These are phyloP conservation scores for Copidosoma aretas DNA, from an alignment of 2,888 invertebrate genomes.

Conservation along the genomic window DNA sequence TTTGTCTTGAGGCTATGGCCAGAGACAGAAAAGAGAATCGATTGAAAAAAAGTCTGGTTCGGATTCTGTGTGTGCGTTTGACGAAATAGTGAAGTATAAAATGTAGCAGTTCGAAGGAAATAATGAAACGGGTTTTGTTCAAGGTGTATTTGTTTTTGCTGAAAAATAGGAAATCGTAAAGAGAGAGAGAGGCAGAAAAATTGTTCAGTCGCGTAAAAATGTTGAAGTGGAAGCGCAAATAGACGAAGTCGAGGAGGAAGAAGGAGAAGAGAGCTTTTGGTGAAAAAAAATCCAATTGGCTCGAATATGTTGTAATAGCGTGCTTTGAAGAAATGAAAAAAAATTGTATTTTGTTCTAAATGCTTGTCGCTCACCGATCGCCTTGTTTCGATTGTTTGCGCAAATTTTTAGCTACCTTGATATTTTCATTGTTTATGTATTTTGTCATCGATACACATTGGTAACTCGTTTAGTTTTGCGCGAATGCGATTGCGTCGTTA, in stretches of 20 bases:
- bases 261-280: slow-evolving; percentile 35
- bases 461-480: too few species aligned
- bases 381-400: slow-evolving; percentile 22
- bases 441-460: too few species aligned
- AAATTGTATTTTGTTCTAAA: neutral
- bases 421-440: neutral
- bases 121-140: too few species aligned
- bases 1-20: too few species aligned
- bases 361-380: slow-evolving; percentile 42
- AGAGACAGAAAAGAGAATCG: slow-evolving; percentile 2
- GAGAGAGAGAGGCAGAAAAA: slow-evolving; percentile 26
- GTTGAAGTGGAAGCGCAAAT: slow-evolving; percentile 27
- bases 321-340: too few species aligned
- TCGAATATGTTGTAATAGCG: too few species aligned
- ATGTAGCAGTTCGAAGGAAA: neutral
- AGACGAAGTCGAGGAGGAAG: slow-evolving; percentile 44
- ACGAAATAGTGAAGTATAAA: slow-evolving; percentile 15
- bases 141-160: too few species aligned
- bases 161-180: neutral
- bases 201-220: slow-evolving; percentile 28
- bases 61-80: slow-evolving; percentile 39
- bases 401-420: neutral
- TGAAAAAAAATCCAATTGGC: too few species aligned
- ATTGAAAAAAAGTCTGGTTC: slow-evolving; percentile 33
- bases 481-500: neutral